Evolutionary conservation across 2,888 invertebrate species (phyloP).

Genomic region (Caenorhabditis sp.): DNA sequence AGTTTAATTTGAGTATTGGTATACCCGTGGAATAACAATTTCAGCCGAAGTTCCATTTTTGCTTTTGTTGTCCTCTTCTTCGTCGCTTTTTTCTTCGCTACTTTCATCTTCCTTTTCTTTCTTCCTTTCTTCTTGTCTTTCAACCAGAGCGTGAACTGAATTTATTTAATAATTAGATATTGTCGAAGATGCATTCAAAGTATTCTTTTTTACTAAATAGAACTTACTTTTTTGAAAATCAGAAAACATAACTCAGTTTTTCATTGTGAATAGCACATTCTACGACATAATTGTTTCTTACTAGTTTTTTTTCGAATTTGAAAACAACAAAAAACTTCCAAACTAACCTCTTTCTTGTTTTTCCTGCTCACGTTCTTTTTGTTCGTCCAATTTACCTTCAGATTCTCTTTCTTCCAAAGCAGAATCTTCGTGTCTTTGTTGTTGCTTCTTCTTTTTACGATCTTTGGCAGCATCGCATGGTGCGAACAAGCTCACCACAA

Average conservation of each 20-base stretch:
- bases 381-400: not conserved
- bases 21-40: slow-evolving; percentile 2
- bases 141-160: slow-evolving; percentile 3
- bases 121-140: slow-evolving; percentile 4
- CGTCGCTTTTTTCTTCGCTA: slow-evolving; percentile 26
- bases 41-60: not conserved
- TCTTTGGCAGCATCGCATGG: slow-evolving; percentile 21
- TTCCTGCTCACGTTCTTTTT: not conserved
- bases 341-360: not conserved
- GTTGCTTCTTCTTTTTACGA: slow-evolving; percentile 26
- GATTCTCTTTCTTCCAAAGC: not conserved
- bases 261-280: not conserved
- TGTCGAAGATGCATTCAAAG: too few species aligned
- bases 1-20: not conserved
- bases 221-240: not conserved
- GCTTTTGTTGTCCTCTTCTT: slow-evolving; percentile 16
- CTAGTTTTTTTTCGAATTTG: not conserved
- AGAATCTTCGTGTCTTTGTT: slow-evolving; percentile 4
- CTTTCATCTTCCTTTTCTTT: slow-evolving; percentile 2
- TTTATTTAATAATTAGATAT: too few species aligned
- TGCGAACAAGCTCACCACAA: slow-evolving; percentile 15
- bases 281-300: too few species aligned
- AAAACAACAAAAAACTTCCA: not conserved
- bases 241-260: not conserved
- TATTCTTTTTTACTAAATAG: too few species aligned